Evolutionary conservation across 2,113 vertebrate species (phyloP).

Genomic region (Electrona antarctica): DNA sequence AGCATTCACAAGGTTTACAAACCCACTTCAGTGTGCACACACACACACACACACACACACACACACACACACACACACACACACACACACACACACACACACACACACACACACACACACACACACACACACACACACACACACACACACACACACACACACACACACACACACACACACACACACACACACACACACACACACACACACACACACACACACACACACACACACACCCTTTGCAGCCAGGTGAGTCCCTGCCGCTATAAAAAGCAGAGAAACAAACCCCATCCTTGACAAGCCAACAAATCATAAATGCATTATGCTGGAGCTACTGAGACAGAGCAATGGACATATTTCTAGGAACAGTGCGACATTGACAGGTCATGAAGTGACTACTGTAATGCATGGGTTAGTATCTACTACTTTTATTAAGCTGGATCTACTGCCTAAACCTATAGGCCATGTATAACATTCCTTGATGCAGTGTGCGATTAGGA

Average conservation of each 20-base stretch:
- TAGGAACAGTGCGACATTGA: slow-evolving; percentile 38
- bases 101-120: slow-evolving; percentile 29
- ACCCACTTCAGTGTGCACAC: slow-evolving; percentile 39
- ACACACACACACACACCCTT: background rate
- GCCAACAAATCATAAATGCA: slow-evolving; percentile 27
- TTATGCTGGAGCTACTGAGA: slow-evolving; percentile 32
- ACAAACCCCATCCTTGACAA: slow-evolving; percentile 42
- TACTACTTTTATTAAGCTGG: slow-evolving; percentile 40
- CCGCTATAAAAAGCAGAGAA: slow-evolving; percentile 36
- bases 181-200: slow-evolving; percentile 25
- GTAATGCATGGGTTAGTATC: slow-evolving; percentile 75
- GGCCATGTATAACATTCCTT: slow-evolving; percentile 22
- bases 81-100: slow-evolving; percentile 4
- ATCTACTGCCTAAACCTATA: slow-evolving; percentile 41
- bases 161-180: slow-evolving; percentile 4
- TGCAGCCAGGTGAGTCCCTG: slow-evolving; percentile 40
- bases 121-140: background rate
- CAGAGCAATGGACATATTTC: slow-evolving; percentile 32
- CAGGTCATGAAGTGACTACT: slow-evolving; percentile 61
- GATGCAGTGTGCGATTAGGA: slow-evolving; percentile 12
- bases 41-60: background rate
- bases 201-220: background rate
- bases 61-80: background rate
- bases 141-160: background rate
- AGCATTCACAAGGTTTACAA: slow-evolving; percentile 81